Evolutionary conservation across 1,140 invertebrate genomes (phyloP), one percentile per base, ranked within the genome.

Genomic region (Agrypnia vestita): DNA sequence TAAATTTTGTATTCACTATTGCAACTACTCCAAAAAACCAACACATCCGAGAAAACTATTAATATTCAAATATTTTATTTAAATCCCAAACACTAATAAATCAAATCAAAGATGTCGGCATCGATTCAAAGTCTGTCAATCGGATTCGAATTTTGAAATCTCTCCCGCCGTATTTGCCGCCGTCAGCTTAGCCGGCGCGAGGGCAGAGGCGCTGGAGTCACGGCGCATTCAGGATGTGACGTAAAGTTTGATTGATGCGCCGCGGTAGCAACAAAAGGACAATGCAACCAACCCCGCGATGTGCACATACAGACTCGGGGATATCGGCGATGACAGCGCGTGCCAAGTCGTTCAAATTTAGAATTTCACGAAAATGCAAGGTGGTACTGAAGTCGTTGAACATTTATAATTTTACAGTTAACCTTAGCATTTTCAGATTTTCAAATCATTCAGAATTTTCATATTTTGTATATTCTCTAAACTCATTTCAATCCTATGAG

Each of bases 211-310:
- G 53, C 35, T 56, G 11, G 10, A 49, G 47, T 51, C 67, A 71
- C 46, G 67, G n/a, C 44, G 43, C 12, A 71, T 71, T 71, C 67
- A 71, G 46, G 13, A 17, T 15, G 43, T 80, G 81, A 82, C 81
- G 74, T 71, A 79, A 82, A 82, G 81, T 82, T 82, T 82, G 81
- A 82, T 82, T 82, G 81, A 82, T 82, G 81, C 75, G 78, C 19
- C 59, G 53, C 46, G 67, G 44, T 12, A 53, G 21, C 64, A 49
- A 64, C 77, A 74, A 76, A 72, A 80, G 53, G 74, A 81, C 80
- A 79, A 82, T 79, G 78, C 78, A 72, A 76, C 77, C 64, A 77
- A 49, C 75, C 61, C 55, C 77, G 47, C 51, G 21, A 21, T 62
- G 44, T 71, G 47, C 46, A 53, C 67, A 49, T 71, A 62, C 35